Conservation (phyloP, 2,797 vertebrate species). For the Lagothrix lagotricha region DNA sequence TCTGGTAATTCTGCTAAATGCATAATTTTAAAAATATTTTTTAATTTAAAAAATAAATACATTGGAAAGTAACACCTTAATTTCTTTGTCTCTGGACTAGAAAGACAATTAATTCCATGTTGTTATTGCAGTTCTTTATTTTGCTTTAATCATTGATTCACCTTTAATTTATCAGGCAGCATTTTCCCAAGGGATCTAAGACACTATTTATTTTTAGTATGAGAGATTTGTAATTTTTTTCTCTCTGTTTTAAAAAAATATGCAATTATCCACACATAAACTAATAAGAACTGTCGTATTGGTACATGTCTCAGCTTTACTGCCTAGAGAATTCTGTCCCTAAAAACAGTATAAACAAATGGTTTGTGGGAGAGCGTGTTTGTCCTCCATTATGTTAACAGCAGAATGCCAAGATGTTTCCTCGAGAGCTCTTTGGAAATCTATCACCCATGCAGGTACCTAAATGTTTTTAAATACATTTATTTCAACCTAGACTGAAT, state of each 20-base stretch:
- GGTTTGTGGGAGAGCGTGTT: constrained; percentile 26
- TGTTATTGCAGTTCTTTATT: constrained; percentile 2
- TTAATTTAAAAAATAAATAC: constrained; percentile 42
- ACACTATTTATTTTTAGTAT: constrained; percentile 54
- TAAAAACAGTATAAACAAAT: constrained; percentile 38
- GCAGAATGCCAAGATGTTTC: not conserved
- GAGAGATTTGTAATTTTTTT: constrained; percentile 58
- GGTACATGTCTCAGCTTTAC: not conserved
- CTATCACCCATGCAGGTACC: not conserved
- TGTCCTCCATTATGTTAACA: not conserved
- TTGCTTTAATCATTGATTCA: constrained; percentile 51
- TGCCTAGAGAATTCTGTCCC: constrained; percentile 32
- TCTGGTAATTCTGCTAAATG: not conserved
- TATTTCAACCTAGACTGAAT: not conserved
- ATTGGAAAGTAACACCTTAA: not conserved
- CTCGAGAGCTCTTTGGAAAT: not conserved
- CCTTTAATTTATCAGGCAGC: constrained; percentile 62
- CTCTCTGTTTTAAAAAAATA: constrained; percentile 43
- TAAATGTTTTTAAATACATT: not conserved
- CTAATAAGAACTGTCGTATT: not conserved
- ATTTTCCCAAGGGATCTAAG: constrained; percentile 51
- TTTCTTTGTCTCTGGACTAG: not conserved
- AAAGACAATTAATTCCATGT: constrained; percentile 6
- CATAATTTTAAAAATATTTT: not conserved
- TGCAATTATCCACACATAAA: constrained; percentile 53